Conservation (phyloP, 2,113 vertebrate genomes). For the Mustela nigripes region DNA sequence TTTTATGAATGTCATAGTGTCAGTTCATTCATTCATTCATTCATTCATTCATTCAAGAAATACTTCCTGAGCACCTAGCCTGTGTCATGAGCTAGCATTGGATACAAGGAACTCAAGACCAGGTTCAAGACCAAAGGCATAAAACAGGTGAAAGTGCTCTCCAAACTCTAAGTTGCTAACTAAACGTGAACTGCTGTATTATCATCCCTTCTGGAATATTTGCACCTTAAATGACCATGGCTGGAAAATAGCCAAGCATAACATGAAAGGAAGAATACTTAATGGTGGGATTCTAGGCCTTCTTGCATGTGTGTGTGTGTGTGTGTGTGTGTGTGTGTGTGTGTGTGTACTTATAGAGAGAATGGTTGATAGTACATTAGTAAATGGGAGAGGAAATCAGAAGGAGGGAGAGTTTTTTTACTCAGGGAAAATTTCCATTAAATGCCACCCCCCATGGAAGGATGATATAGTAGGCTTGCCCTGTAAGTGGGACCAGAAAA, state of each 20-base stretch:
- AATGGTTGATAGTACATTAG: background rate
- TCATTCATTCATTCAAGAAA: background rate
- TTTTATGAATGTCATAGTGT: background rate
- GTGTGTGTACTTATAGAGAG: background rate
- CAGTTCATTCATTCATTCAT: background rate
- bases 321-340: background rate
- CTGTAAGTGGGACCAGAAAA: background rate
- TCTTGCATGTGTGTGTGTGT: background rate
- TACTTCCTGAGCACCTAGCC: background rate
- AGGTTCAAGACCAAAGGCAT: background rate
- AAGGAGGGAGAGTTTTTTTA: background rate
- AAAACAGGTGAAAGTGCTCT: conserved; percentile 10
- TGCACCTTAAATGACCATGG: background rate
- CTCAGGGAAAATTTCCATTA: background rate
- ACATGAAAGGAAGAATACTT: background rate
- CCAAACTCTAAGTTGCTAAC: background rate
- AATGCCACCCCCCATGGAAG: too few relatives aligned
- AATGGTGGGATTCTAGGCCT: background rate
- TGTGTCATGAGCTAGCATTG: background rate
- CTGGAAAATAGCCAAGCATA: background rate
- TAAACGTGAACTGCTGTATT: background rate
- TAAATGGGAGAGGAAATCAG: background rate
- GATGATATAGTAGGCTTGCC: background rate
- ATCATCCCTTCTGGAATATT: background rate
- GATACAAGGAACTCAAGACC: background rate